phyloP scores from a whole-genome alignment of 92 coral and sea anemone species.

The Isaurus tuberculatus region DNA sequence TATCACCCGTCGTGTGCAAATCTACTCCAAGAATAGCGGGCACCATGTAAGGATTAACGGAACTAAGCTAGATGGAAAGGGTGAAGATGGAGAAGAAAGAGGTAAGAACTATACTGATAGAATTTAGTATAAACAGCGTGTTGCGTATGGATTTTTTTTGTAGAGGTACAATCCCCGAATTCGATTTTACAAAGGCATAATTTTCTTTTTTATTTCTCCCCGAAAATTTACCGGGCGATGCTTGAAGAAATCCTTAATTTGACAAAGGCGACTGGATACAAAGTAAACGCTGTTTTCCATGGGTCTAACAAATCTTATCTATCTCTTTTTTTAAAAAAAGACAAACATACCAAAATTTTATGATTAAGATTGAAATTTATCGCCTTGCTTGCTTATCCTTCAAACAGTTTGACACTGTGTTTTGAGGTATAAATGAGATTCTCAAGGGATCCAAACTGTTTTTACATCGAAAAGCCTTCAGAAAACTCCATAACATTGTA shows the following conservation, averaged over 20 bases:
- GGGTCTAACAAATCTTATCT: neutral
- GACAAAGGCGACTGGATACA: neutral
- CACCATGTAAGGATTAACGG: slow-evolving; percentile 36
- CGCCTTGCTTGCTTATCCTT: neutral
- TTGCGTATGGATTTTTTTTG: neutral
- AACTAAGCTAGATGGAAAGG: slow-evolving; percentile 18
- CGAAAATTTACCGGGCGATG: neutral
- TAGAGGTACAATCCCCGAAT: neutral
- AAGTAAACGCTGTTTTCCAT: neutral
- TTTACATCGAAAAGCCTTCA: slow-evolving; percentile 6
- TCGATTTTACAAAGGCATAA: neutral
- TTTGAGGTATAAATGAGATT: neutral
- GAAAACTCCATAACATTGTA: neutral
- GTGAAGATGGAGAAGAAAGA: slow-evolving; percentile 16
- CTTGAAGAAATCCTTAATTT: neutral
- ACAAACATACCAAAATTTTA: neutral
- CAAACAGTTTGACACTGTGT: neutral
- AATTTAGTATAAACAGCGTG: no score
- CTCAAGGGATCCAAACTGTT: neutral
- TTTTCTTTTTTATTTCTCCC: neutral
- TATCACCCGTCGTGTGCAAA: slow-evolving; percentile 32
- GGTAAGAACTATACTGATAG: slow-evolving; percentile 23
- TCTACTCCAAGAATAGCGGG: slow-evolving; percentile 32
- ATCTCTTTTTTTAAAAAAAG: neutral
- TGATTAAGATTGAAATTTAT: neutral